Evolutionary conservation across 2,113 vertebrate species (phyloP).

Genomic region (Nothobranchius kuhntae): DNA sequence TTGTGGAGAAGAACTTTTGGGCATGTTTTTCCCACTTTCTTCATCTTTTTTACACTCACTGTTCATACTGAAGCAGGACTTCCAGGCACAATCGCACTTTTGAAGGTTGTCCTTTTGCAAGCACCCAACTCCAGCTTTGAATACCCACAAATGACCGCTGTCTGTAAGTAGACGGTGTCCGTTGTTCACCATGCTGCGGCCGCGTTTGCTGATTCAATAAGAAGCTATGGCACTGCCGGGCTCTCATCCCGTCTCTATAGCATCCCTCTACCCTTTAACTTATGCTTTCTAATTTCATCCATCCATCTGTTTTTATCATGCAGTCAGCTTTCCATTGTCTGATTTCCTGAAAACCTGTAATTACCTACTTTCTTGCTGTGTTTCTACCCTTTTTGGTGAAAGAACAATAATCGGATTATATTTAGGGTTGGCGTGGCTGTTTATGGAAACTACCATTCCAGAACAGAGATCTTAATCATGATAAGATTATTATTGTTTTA

Average conservation of each 20-base stretch:
- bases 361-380: slow-evolving; percentile 14
- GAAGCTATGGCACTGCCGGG: slow-evolving; percentile 57
- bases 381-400: slow-evolving; percentile 15
- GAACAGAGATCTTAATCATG: slow-evolving; percentile 41
- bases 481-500: slow-evolving; percentile 46
- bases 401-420: slow-evolving; percentile 29
- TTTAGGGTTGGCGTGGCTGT: slow-evolving; percentile 3
- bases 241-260: not conserved
- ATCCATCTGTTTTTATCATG: slow-evolving; percentile 19
- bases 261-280: slow-evolving; percentile 20
- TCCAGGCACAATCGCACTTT: not conserved
- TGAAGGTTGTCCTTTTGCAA: not conserved
- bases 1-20: not conserved
- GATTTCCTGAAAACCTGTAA: slow-evolving; percentile 12
- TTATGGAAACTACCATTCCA: slow-evolving; percentile 29
- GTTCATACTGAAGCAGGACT: not conserved
- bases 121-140: slow-evolving; percentile 58
- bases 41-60: slow-evolving; percentile 1
- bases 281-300: slow-evolving; percentile 8
- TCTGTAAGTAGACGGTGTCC: slow-evolving; percentile 77
- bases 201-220: slow-evolving; percentile 70
- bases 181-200: slow-evolving; percentile 65
- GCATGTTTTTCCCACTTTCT: slow-evolving; percentile 3
- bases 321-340: slow-evolving; percentile 16
- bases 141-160: slow-evolving; percentile 75